Conservation (phyloP, 2,797 vertebrate species). For the Xenopus petersii region DNA sequence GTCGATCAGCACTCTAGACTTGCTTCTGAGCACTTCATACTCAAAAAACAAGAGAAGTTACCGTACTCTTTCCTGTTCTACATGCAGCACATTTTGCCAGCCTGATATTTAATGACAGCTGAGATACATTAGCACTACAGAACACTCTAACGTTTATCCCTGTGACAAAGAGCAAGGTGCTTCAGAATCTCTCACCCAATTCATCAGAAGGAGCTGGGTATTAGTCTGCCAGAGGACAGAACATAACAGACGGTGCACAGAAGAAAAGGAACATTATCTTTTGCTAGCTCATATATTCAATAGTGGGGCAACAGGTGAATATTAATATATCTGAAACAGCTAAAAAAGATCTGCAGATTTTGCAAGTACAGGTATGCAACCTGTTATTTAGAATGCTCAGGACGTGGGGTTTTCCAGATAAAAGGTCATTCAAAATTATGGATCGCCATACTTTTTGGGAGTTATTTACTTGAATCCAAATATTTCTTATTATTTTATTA, state of each 20-base stretch:
- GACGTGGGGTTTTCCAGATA: too few relatives aligned
- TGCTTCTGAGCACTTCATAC: not conserved
- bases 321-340: too few relatives aligned
- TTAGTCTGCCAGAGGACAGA: not conserved
- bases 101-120: not conserved
- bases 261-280: not conserved
- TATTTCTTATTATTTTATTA: too few relatives aligned
- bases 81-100: not conserved
- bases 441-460: too few relatives aligned
- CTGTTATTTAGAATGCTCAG: too few relatives aligned
- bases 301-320: too few relatives aligned
- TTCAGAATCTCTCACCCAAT: slow-evolving; percentile 10
- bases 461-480: too few relatives aligned
- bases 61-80: not conserved
- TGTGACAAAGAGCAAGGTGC: not conserved
- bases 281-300: not conserved
- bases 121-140: slow-evolving; percentile 10
- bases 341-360: too few relatives aligned
- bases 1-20: not conserved
- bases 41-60: not conserved
- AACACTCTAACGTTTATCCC: not conserved
- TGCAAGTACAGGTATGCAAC: too few relatives aligned
- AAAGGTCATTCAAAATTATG: too few relatives aligned
- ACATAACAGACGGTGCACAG: not conserved
- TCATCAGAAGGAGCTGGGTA: not conserved